Base-by-base conservation (phyloP, 2,888 invertebrate genomes). In the Allophyes oxyacanthae region DNA sequence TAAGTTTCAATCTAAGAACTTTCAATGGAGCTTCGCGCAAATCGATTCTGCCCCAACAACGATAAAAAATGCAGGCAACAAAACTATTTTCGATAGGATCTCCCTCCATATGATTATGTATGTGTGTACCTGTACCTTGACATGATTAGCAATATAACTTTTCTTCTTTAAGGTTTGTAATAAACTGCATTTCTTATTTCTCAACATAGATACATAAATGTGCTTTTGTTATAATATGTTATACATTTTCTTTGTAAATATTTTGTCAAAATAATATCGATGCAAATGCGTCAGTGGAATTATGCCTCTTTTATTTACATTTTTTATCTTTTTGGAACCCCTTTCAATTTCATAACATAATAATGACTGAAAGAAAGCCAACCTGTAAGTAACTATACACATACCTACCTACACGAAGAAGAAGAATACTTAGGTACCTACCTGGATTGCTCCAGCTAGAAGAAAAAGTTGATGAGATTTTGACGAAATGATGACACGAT, bases 241-340 rank as follows among this genome's bases (percentile, higher is more conserved):
- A 87, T 78, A 87, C 81, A 85, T 85, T 81, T 90, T 87, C 88
- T 90, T 91, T 93, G 92, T 92, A 92, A 91, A 92, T 92, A 92
- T 88, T 90, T 89, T 84, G 81, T 89, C 87, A 81, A 81, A 85
- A 85, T 85, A 91, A 90, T 90, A 91, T 83, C 82, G 85, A 82
- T 85, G 90, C 88, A 63, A 64, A 80, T 75, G 91, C 90, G 86
- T 90, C 88, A 83, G 83, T 83, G 83, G 79, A 85, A 80, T 38
- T 66, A 61, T 64, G 68, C 52, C 50, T 78, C 64, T 78, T 81
- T 81, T 77, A 75, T 75, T 79, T 66, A n/a, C 41, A 6, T 28
- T 41, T 14, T 6, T 30, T 14, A 33, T 32, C 5, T n/a, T 11
- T 38, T 43, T 30, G 1, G 3, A 6, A 2, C 32, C 32, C n/a